Evolutionary conservation across 2,888 invertebrate species (phyloP).

Genomic region (Caenorhabditis sulstoni): DNA sequence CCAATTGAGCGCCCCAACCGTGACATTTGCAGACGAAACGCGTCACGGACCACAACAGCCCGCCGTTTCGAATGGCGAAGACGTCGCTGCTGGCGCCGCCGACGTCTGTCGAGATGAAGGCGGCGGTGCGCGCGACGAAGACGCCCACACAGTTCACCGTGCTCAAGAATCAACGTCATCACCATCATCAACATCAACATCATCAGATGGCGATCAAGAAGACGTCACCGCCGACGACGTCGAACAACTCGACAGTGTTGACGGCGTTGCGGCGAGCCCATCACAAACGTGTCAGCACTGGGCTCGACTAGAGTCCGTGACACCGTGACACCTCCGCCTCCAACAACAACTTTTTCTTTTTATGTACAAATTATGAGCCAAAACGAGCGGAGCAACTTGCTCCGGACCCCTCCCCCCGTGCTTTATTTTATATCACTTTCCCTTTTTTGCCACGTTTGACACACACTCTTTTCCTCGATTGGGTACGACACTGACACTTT

Average conservation of each 20-base stretch:
- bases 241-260: conserved; percentile 60
- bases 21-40: conserved; percentile 35
- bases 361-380: conserved; percentile 52
- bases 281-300: conserved; percentile 48
- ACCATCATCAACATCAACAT: conserved; percentile 24
- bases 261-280: conserved; percentile 69
- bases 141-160: conserved; percentile 62
- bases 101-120: conserved; percentile 69
- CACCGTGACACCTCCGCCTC: neutral
- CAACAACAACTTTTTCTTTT: conserved; percentile 13
- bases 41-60: too few species aligned
- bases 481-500: too few species aligned
- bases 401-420: conserved; percentile 12
- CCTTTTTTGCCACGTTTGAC: too few species aligned
- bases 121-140: conserved; percentile 65
- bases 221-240: neutral
- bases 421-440: conserved; percentile 17
- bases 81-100: conserved; percentile 71
- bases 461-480: too few species aligned
- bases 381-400: conserved; percentile 32
- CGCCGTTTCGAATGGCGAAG: conserved; percentile 66
- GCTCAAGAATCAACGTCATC: conserved; percentile 48
- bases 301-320: conserved; percentile 36
- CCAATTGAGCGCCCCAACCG: too few species aligned
- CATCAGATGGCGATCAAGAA: too few species aligned